Evolutionary conservation across 1,140 invertebrate genomes (phyloP), one percentile per base, ranked within the genome.

Genomic region (Macrocentrus cingulum): DNA sequence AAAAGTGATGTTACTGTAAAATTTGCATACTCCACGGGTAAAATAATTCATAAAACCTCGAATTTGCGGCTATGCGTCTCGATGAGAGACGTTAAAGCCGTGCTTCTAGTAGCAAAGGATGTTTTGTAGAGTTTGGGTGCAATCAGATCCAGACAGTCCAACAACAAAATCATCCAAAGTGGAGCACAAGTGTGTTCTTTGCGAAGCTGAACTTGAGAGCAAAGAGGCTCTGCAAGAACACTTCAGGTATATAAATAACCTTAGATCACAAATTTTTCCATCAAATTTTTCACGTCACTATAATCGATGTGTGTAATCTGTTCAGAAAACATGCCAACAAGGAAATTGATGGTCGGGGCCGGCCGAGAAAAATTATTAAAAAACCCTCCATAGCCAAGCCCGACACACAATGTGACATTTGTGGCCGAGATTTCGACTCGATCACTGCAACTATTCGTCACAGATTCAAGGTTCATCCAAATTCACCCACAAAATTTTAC

Each of bases 361-460:
- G 63, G 25, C 65, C 72, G 2, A 50, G 66, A 32, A 66, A 65
- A 57, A 50, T 57, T 11, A 13, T 1, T 25, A 36, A n/a, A 2
- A 41, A 49, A 37, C 5, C 42, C 36, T 15, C 42, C 2, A 11
- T 29, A 56, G 37, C 63, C 69, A 57, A 65, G 62, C 45, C 22
- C 20, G 61, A 68, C 41, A 67, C 67, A 11, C 19, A 68, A 36
- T 87, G 86, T 65, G 85, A 87, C 71, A 82, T 85, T 39, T 87
- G 85, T 67, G 69, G 72, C 11, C 79, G 84, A 70, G 66, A 78
- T 41, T 88, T 88, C 65, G 79, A 82, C 11, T 82, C 82, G 2
- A 84, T 85, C 50, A 84, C 85, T 0, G 79, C 82, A 56, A 85
- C 86, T 1, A 87, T 88, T 57, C 83, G 85, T 58, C 86, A 88